Evolutionary conservation across 2,797 vertebrate genomes (phyloP), one percentile per base, ranked within the genome.

Genomic region (Crenichthys baileyi): DNA sequence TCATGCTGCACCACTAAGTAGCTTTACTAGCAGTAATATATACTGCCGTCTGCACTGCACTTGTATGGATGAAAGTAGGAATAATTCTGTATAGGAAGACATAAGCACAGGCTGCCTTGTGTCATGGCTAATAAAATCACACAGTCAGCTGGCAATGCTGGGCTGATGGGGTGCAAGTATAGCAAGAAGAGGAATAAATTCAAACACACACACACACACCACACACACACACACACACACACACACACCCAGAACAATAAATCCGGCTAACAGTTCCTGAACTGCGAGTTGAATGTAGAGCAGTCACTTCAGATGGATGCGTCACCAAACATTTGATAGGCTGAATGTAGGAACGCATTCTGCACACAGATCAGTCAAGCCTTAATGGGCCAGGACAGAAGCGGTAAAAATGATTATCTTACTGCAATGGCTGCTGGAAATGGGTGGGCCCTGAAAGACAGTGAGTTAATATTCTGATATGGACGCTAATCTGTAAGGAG

Each of bases 1-100:
- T 84, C 86, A 83, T 7, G 70, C 41, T 70, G 76, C 81, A 82
- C 18, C n/a, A 72, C 83, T 87, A 81, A 87, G 84, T 73, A 84
- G 87, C 90, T 87, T 88, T 80, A 63, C 56, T 74, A 24, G 61
- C 81, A 56, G 48, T 85, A 80, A 87, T 84, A 79, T 84, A 85
- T 90, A 83, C 83, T 22, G 31, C 15, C 2, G 63, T 80, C 46
- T 86, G 78, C 73, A 56, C 61, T 26, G 70, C 70, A 12, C 72
- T 65, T 36, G 61, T 31, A 76, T 13, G 53, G 73, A 74, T 65
- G 65, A 77, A 70, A 87, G 74, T 68, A 75, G 48, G 79, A 82
- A 80, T 70, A 75, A 91, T 85, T 83, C 76, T 48, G 83, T 76
- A 55, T 41, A 20, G 22, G 63, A 22, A 22, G 36, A 41, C 36